Conservation (phyloP, 2,113 vertebrate genomes). For the Dunckerocampus dactyliophorus region DNA sequence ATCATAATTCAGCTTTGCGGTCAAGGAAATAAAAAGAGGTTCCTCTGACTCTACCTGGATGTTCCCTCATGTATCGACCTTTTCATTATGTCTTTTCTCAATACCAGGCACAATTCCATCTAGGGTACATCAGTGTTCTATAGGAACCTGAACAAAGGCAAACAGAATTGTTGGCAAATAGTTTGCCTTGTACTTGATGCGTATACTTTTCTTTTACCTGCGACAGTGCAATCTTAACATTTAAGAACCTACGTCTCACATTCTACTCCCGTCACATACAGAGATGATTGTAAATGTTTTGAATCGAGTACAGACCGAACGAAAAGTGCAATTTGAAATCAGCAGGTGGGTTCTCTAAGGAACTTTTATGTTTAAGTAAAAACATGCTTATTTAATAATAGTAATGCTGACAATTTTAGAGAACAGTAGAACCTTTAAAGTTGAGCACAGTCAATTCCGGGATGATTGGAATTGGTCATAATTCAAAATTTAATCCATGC, state of each 20-base stretch:
- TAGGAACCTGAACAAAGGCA: neutral
- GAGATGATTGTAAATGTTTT: neutral
- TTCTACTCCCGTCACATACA: neutral
- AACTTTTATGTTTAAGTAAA: neutral
- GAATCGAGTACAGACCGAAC: neutral
- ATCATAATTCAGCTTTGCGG: conserved; percentile 27
- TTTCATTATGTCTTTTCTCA: neutral
- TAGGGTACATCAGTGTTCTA: neutral
- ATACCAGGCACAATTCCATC: neutral
- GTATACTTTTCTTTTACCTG: neutral
- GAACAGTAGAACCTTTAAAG: neutral
- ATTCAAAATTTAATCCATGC: neutral
- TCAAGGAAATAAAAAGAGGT: conserved; percentile 2
- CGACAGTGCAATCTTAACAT: too few relatives aligned
- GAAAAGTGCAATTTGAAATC: neutral
- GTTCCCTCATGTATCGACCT: neutral
- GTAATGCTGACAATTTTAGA: neutral
- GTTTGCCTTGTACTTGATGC: neutral
- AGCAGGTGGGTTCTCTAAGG: neutral
- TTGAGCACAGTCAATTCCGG: neutral
- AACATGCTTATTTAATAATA: neutral
- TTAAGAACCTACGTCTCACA: neutral
- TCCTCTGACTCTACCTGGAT: too few relatives aligned
- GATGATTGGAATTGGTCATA: neutral
- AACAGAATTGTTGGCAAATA: neutral